Percentiles rank a stretch among this genome's conserved stretches.
Evolutionary conservation across 2,113 vertebrate genomes (phyloP).

Genomic region (Apodemus speciosus): DNA sequence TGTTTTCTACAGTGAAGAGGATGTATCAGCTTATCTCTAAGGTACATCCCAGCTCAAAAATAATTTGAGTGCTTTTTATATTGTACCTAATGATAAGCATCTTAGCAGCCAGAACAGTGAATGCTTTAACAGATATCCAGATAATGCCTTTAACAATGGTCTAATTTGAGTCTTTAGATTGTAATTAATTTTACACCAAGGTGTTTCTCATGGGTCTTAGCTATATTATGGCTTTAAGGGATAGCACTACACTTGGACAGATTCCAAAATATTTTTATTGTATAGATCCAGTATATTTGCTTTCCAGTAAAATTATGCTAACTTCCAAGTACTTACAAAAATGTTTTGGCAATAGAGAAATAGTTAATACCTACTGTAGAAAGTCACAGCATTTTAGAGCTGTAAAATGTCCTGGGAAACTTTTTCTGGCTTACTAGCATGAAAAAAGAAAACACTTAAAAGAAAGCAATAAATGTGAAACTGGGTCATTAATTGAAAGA

Average conservation of each 20-base stretch:
- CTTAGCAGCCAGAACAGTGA: conserved; percentile 39
- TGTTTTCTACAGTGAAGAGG: conserved; percentile 19
- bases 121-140: neutral
- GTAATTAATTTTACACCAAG: conserved; percentile 24
- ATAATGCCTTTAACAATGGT: conserved; percentile 42
- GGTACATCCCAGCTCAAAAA: conserved; percentile 15
- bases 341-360: neutral
- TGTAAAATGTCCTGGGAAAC: neutral
- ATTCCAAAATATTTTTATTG: conserved; percentile 49
- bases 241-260: conserved; percentile 13
- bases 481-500: neutral
- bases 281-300: neutral
- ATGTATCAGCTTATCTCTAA: conserved; percentile 36
- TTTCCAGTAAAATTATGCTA: conserved; percentile 20
- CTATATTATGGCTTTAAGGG: conserved; percentile 36
- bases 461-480: neutral
- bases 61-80: conserved; percentile 51
- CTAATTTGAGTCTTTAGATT: conserved; percentile 58
- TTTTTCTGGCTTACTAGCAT: neutral
- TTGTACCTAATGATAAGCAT: conserved; percentile 43
- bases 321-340: conserved; percentile 25
- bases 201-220: neutral
- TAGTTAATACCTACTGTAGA: conserved; percentile 19
- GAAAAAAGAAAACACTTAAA: neutral
- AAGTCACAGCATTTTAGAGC: neutral